Evolutionary conservation across 2,888 invertebrate species (phyloP).

Genomic region (Timema podura): DNA sequence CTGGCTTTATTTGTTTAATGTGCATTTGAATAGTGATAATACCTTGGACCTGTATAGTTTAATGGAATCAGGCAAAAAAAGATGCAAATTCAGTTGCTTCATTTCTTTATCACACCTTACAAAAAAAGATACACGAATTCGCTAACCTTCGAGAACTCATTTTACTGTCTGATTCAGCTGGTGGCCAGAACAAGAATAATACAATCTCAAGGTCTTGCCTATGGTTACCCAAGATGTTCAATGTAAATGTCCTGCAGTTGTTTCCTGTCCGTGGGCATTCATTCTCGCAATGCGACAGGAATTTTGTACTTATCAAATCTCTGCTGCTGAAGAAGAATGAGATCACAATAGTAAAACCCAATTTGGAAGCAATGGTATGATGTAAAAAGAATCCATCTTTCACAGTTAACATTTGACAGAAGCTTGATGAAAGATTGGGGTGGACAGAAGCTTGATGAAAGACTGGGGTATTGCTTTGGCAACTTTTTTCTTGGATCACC

Average conservation of each 20-base stretch:
- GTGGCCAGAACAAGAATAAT: background rate
- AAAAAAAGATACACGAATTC: background rate
- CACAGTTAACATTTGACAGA: background rate
- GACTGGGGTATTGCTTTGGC: conserved; percentile 4
- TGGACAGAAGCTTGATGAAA: background rate
- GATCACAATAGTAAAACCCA: too few relatives aligned
- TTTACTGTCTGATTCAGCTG: background rate
- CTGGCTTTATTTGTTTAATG: conserved; percentile 5
- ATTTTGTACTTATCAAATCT: background rate
- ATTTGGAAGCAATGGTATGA: background rate
- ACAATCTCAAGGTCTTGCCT: background rate
- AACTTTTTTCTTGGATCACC: background rate
- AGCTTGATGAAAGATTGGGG: too few relatives aligned
- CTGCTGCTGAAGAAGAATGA: background rate
- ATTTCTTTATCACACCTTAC: conserved; percentile 8
- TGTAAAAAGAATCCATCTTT: background rate
- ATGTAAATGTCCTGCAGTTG: too few relatives aligned
- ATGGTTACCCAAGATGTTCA: background rate
- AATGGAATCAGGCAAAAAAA: conserved; percentile 11
- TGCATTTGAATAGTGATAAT: background rate
- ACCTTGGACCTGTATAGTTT: background rate
- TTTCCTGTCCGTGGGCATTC: too few relatives aligned
- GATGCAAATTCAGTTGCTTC: conserved; percentile 5
- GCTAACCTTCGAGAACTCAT: background rate
- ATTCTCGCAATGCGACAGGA: too few relatives aligned